These are phyloP conservation scores for Mobula hypostoma DNA, from an alignment of 2,113 vertebrate genomes.

Conservation along the genomic window DNA sequence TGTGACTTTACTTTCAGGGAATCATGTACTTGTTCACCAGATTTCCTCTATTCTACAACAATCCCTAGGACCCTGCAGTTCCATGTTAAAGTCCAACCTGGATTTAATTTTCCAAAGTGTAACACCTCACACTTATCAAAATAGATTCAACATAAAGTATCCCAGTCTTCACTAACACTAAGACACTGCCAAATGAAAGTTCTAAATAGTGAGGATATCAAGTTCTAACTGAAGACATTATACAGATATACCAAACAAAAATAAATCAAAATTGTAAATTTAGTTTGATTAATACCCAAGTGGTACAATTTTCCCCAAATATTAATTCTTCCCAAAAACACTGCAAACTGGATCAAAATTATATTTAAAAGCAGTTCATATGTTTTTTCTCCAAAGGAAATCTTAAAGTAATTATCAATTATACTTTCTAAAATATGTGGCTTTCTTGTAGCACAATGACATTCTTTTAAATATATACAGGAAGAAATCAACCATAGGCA, in stretches of 20 bases:
- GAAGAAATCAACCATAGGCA: background rate
- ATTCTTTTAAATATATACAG: background rate
- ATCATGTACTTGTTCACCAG: too few species aligned
- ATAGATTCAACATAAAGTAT: background rate
- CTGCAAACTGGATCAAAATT: background rate
- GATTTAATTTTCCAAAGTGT: too few species aligned
- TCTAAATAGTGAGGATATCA: background rate
- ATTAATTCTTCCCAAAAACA: background rate
- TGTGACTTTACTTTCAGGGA: too few species aligned
- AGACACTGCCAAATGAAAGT: background rate
- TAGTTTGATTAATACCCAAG: background rate
- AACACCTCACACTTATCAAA: too few species aligned
- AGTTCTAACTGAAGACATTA: background rate
- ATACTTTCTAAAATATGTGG: background rate
- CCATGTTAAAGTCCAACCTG: too few species aligned
- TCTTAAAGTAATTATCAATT: background rate
- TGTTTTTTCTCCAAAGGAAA: background rate
- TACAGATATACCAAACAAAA: background rate
- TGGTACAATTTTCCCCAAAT: background rate
- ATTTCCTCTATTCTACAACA: too few species aligned
- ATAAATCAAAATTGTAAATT: background rate
- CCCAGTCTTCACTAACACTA: background rate
- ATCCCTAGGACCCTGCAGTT: too few species aligned
- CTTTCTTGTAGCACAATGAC: slow-evolving; percentile 2
- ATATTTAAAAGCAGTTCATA: background rate